Conservation (phyloP, 2,113 vertebrate genomes). For the Morone saxatilis region DNA sequence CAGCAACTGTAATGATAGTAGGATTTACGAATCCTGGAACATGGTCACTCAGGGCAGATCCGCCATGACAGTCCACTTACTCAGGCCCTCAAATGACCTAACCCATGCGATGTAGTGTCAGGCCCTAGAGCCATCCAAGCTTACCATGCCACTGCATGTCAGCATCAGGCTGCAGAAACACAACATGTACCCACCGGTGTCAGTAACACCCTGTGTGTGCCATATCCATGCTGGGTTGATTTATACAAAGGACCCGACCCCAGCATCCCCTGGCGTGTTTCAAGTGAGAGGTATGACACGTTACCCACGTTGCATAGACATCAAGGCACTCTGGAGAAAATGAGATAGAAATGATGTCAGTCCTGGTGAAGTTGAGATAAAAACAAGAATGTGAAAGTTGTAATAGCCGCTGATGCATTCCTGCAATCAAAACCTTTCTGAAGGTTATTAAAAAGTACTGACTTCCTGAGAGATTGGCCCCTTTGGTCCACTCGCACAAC, state of each 20-base stretch:
- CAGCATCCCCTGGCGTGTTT: too few species aligned
- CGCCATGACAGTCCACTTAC: constrained; percentile 80
- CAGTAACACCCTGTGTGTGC: constrained; percentile 60
- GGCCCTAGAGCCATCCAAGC: constrained; percentile 70
- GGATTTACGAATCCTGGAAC: constrained; percentile 1
- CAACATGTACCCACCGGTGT: constrained; percentile 56
- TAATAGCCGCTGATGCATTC: background rate
- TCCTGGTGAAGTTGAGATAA: background rate
- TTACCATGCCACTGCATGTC: constrained; percentile 73
- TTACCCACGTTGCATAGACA: background rate
- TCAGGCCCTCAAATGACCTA: constrained; percentile 71
- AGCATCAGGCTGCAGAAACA: constrained; percentile 76
- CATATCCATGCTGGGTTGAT: background rate
- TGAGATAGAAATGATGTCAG: background rate
- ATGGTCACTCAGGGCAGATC: constrained; percentile 33
- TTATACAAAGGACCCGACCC: background rate
- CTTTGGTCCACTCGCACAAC: background rate
- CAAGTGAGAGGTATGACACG: background rate
- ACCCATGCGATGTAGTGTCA: constrained; percentile 74
- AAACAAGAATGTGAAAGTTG: background rate
- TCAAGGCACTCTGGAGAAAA: too few species aligned
- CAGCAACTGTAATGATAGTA: background rate
- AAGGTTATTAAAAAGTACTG: constrained; percentile 14
- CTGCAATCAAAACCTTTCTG: background rate
- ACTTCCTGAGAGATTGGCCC: background rate